Evolutionary conservation across 2,888 invertebrate genomes (phyloP), one percentile per base, ranked within the genome.

Genomic region (Lasius fuliginosus): DNA sequence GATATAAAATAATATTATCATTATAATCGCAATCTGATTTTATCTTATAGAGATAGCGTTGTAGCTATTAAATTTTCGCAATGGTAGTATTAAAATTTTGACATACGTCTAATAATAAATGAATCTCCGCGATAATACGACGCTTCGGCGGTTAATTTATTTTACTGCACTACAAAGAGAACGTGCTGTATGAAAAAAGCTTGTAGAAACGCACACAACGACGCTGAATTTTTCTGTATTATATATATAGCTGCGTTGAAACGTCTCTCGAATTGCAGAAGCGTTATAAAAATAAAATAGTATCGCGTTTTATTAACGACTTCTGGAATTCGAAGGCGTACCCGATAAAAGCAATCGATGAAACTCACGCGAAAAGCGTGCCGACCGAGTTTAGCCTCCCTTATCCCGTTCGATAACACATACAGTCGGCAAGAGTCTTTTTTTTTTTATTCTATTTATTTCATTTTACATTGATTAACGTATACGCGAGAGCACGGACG

Each of bases 391-490:
- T 81, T 81, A 62, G 46, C 33, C 42, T 36, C 9, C 36, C 62
- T 36, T n/a, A n/a, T 23, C 12, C n/a, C 79, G 5, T 75, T 40
- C 46, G 30, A 9, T 74, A 60, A 60, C 46, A 60, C 46, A 74
- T 74, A 46, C n/a, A 53, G 18, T 5, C 46, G 58, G 36, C 18
- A 46, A 49, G 36, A 69, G 27, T 53, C 23, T 56, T 18, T 49
- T 53, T 76, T 76, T 68, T 77, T 77, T 56, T 40, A 40, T 77
- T 9, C 36, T 76, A 77, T 77, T 77, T 77, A 77, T 77, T 77
- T 69, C 71, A 69, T 77, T 77, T 77, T 77, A 69, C 69, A 69
- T 77, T 77, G 76, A 77, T 77, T 77, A 77, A 69, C 53, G 56
- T 69, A 23, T 23, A 56, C 71, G 53, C 53, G 71, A 27, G 49